Conservation (phyloP, 2,797 vertebrate species). For the Mormyrops attenuatus region DNA sequence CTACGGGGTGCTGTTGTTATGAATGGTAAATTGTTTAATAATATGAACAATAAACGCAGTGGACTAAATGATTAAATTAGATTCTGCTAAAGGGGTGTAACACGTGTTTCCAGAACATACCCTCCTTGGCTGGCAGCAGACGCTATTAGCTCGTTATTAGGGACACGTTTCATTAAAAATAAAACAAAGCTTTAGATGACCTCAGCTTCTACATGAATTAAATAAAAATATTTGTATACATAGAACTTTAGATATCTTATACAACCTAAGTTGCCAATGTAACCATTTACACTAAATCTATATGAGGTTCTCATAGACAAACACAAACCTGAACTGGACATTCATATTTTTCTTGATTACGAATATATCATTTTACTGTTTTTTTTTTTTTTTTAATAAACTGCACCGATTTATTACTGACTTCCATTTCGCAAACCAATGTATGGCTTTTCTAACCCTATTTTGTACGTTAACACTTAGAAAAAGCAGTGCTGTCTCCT, state of each 20-base stretch:
- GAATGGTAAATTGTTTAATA: neutral
- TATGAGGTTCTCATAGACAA: neutral
- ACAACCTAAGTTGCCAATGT: neutral
- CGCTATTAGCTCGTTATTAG: neutral
- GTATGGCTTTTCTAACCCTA: slow-evolving; percentile 52
- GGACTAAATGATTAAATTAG: neutral
- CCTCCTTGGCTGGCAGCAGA: neutral
- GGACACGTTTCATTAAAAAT: neutral
- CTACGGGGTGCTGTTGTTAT: neutral
- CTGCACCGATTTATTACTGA: slow-evolving; percentile 67
- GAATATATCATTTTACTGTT: neutral
- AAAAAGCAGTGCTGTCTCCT: slow-evolving; percentile 90
- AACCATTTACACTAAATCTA: neutral
- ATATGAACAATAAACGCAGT: neutral
- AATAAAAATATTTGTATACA: neutral
- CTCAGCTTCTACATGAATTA: neutral
- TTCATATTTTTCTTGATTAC: neutral
- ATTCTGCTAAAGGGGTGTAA: neutral
- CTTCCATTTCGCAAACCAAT: slow-evolving; percentile 64
- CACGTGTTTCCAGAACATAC: neutral
- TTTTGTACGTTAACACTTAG: slow-evolving; percentile 41
- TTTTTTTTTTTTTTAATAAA: slow-evolving; percentile 65
- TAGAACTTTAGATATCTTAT: neutral
- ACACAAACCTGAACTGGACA: neutral
- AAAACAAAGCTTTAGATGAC: neutral